These are phyloP conservation scores for Elephantulus edwardii DNA, from an alignment of 2,113 vertebrate species.

Conservation along the genomic window DNA sequence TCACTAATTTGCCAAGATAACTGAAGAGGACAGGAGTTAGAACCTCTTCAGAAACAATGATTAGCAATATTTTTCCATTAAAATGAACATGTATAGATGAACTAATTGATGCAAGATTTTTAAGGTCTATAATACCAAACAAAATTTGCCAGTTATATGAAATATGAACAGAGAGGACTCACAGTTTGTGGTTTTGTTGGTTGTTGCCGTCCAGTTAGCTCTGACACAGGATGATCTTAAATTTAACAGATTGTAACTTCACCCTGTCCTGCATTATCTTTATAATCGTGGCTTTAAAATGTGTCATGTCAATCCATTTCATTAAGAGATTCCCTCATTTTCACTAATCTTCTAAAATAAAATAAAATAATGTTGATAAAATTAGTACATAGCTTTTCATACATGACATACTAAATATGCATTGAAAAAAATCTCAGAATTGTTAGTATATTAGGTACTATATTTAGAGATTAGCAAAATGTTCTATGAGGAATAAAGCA, in stretches of 20 bases:
- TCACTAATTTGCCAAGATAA: neutral
- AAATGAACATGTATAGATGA: neutral
- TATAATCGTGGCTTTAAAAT: neutral
- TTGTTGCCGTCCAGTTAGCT: neutral
- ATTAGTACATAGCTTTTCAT: neutral
- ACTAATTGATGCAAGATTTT: neutral
- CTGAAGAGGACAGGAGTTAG: no score
- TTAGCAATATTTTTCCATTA: neutral
- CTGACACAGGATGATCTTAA: neutral
- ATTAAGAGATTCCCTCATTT: neutral
- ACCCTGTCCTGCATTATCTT: neutral
- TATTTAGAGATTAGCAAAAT: neutral
- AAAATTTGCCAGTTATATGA: slow-evolving; percentile 16
- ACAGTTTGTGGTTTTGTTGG: neutral
- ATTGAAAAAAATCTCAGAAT: neutral
- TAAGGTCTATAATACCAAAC: neutral
- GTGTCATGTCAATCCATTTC: neutral
- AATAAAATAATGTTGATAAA: neutral
- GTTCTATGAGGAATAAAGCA: neutral
- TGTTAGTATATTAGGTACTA: neutral
- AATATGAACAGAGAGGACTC: neutral
- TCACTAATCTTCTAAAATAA: neutral
- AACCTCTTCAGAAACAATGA: neutral
- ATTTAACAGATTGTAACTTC: neutral
- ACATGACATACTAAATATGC: neutral